Base-by-base conservation (phyloP, 2,113 vertebrate genomes). In the Calyptommatus sinebrachiatus region DNA sequence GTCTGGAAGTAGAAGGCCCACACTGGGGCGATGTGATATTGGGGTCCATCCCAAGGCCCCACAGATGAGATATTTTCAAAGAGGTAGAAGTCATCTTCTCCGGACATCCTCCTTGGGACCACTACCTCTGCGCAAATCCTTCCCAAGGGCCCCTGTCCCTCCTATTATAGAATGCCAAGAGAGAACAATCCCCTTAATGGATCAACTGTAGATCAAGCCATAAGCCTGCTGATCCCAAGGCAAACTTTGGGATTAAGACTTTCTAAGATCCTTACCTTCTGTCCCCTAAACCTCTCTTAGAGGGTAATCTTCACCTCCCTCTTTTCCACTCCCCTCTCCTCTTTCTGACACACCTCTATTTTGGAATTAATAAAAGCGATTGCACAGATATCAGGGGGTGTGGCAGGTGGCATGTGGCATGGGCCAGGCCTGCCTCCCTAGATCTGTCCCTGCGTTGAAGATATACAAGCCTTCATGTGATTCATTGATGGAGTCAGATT, bases 1-100 rank as follows among this genome's bases (percentile, higher is more conserved):
- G 94, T 91, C 88, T 97, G 96, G 21, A 97, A 90, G 86, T 88
- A 86, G 84, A 97, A 97, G n/a, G 86, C 94, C 97, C 96, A 97
- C 2, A 6, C 28, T 0, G 95, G 96, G 4, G 95, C 96, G 1
- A 97, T 89, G 91, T 97, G 93, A 14, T 96, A 95, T 83, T 97
- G 96, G 71, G 96, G 96, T 0, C 96, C 96, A 28, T 96, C 96
- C 73, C 95, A 97, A 0, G 96, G 96, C 6, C 90, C 88, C 86
- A 95, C 76, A 0, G 87, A 87, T 0, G 95, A 96, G 71, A 81
- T 77, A 90, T 96, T 97, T 86, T 93, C 90, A n/a, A 94, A 96
- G 77, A 97, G 91, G 84, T 94, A 93, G 72, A 96, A 96, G 6
- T 96, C 88, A 1, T 97, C 97, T 1, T 94, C 92, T 0, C 80